Evolutionary conservation across 2,888 invertebrate genomes (phyloP), one percentile per base, ranked within the genome.

Genomic region (Aricia artaxerxes): DNA sequence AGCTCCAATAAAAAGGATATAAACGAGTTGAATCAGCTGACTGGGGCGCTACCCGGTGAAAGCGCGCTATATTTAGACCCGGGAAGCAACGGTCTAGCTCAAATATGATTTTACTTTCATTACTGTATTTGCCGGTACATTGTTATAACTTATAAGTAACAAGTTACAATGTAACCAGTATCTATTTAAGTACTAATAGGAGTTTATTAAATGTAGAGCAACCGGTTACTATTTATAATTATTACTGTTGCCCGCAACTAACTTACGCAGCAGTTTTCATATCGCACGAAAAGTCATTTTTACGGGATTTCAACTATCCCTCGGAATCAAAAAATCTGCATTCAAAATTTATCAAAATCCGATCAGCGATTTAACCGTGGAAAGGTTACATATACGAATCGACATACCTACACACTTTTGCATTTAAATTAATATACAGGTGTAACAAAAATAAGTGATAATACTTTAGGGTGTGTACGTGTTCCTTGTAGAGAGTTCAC

Each of bases 1-100:
- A 80, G 61, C 78, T 35, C 77, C 78, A 82, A 81, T 81, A 82
- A 81, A 80, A 82, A 79, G 79, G 81, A 79, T 81, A 80, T 82
- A 82, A 79, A 80, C 60, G 69, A 9, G 53, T 78, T 53, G 82
- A 84, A 87, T 88, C 92, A 92, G 90, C 91, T 91, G 88, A 87
- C 88, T 75, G n/a, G 75, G 75, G 75, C 78, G 78, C 78, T 60
- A 72, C 89, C 90, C 89, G 83, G 85, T 91, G 85, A 91, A 90
- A 92, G 91, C 82, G 83, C 83, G 85, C 82, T 83, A 85, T 85
- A 86, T 87, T 88, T 90, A 91, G 88, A 85, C 85, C 82, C 81
- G 80, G 82, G 82, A 82, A 84, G 79, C 78, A 78, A 31, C 44
- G 40, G 35, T 13, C 57, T 57, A 76, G 57, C 24, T 31, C 75